phyloP scores from a whole-genome alignment of 2,888 invertebrate species.

The Prenolepis imparis region DNA sequence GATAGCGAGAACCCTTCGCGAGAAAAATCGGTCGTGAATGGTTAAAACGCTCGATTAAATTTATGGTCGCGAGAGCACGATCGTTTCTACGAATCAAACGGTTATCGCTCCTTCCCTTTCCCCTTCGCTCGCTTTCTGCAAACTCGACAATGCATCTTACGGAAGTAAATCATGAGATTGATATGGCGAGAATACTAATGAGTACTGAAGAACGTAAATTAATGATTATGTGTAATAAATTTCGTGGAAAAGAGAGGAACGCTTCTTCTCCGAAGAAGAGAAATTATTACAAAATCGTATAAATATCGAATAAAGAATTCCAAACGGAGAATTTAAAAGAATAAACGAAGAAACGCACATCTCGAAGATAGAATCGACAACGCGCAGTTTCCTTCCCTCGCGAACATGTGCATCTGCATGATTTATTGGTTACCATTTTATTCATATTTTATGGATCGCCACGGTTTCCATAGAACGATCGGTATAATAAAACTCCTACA shows the following conservation, averaged over 20 bases:
- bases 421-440: conserved; percentile 26
- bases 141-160: conserved; percentile 14
- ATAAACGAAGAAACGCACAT: neutral
- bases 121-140: conserved; percentile 28
- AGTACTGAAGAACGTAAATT: neutral
- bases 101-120: conserved; percentile 29
- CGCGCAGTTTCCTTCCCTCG: neutral
- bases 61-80: conserved; percentile 10
- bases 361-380: conserved; percentile 24
- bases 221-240: conserved; percentile 13
- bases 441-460: conserved; percentile 32
- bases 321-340: neutral
- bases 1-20: conserved; percentile 22
- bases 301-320: neutral
- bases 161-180: neutral
- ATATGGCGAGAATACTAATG: neutral
- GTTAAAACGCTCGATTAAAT: conserved; percentile 30
- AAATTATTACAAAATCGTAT: conserved; percentile 13
- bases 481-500: conserved; percentile 30
- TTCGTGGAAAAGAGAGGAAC: neutral
- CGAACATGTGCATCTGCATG: neutral
- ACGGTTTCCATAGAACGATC: neutral
- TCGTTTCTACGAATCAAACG: conserved; percentile 43
- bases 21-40: conserved; percentile 32
- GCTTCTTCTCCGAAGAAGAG: neutral